Evolutionary conservation across 2,797 vertebrate species (phyloP).

Genomic region (Oryzias sinensis): DNA sequence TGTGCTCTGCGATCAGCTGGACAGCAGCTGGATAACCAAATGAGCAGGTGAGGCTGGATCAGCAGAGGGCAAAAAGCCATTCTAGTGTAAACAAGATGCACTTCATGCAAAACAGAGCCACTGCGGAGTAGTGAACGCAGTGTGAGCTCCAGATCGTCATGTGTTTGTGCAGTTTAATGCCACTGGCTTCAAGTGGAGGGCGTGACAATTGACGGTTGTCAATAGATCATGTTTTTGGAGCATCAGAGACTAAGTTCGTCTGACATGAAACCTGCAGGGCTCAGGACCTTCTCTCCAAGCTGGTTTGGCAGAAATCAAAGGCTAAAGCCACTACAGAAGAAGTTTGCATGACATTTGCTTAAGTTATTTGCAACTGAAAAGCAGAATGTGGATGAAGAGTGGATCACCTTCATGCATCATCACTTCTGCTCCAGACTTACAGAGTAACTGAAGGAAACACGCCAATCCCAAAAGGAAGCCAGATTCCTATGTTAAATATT

Average conservation of each 20-base stretch:
- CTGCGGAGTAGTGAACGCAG: conserved; percentile 52
- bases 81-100: conserved; percentile 67
- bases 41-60: conserved; percentile 49
- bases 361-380: conserved; percentile 54
- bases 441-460: conserved; percentile 19
- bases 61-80: conserved; percentile 48
- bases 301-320: conserved; percentile 18
- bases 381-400: conserved; percentile 28
- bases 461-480: conserved; percentile 1
- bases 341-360: conserved; percentile 69
- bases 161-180: too few species aligned
- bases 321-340: conserved; percentile 23
- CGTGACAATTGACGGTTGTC: background rate
- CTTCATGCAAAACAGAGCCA: conserved; percentile 71
- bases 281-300: conserved; percentile 2
- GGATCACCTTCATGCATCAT: conserved; percentile 18
- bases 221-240: background rate
- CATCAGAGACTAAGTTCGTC: conserved; percentile 2
- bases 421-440: conserved; percentile 9
- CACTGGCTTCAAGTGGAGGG: too few species aligned
- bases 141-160: conserved; percentile 25
- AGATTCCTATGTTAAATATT: conserved; percentile 34
- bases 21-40: conserved; percentile 64
- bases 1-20: conserved; percentile 8
- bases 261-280: conserved; percentile 1